Evolutionary conservation across 2,888 invertebrate genomes (phyloP).

Genomic region (Lycocerus yunnanus): DNA sequence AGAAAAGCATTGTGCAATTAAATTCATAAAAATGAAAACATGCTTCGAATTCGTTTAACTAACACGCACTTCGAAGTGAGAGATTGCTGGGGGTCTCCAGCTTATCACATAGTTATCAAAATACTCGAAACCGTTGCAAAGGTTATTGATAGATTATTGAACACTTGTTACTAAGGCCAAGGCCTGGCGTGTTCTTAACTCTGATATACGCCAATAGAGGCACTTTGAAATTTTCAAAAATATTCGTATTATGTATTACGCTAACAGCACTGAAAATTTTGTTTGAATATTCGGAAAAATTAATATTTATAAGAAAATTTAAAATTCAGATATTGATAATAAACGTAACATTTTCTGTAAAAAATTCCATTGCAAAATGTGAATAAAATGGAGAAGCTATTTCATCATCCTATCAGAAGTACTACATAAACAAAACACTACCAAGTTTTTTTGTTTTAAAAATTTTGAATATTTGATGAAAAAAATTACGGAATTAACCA

Average conservation of each 20-base stretch:
- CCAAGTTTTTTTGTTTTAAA: background rate
- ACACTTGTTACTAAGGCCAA: slow-evolving; percentile 14
- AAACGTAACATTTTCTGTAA: too few species aligned
- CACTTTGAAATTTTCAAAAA: too few species aligned
- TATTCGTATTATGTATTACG: too few species aligned
- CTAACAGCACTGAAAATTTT: too few species aligned
- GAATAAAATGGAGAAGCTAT: too few species aligned
- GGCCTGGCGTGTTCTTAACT: background rate
- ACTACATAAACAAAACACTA: too few species aligned
- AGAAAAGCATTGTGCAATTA: background rate
- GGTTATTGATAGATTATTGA: slow-evolving; percentile 6
- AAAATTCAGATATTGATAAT: too few species aligned
- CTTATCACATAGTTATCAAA: background rate
- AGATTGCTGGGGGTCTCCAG: slow-evolving; percentile 14
- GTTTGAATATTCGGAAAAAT: too few species aligned
- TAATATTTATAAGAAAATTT: too few species aligned
- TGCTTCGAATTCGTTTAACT: background rate
- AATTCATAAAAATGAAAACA: background rate
- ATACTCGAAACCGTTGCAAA: slow-evolving; percentile 7
- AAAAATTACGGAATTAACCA: background rate
- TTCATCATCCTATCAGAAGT: too few species aligned
- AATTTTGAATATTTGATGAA: background rate
- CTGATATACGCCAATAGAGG: background rate
- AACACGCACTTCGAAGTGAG: background rate
- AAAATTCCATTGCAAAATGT: background rate